A percentile compares a stretch with the other conserved stretches of the same genome.
Evolutionary conservation across 1,140 invertebrate species (phyloP).

Genomic region (Bombus breviceps): DNA sequence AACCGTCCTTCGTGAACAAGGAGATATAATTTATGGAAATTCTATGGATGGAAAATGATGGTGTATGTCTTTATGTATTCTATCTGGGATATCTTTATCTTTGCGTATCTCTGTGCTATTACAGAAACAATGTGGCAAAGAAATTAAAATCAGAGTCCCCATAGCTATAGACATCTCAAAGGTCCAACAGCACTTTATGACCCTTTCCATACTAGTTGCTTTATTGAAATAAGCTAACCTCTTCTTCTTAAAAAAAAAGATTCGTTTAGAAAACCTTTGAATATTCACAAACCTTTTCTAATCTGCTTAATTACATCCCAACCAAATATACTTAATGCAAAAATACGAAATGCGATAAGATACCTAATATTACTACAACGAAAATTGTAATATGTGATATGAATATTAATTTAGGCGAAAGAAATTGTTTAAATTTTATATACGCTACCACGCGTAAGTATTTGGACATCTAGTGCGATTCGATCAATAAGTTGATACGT

Average conservation of each 20-base stretch:
- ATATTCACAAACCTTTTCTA: not conserved
- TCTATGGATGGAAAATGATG: constrained; percentile 50
- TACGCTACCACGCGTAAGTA: too few species aligned
- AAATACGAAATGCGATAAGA: too few species aligned
- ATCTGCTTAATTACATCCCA: not conserved
- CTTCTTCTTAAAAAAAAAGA: not conserved
- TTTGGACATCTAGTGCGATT: too few species aligned
- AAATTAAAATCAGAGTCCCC: not conserved
- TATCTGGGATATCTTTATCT: too few species aligned
- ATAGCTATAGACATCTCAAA: not conserved
- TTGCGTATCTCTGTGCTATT: too few species aligned
- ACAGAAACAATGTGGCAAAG: not conserved
- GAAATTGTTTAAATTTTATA: too few species aligned
- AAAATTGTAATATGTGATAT: too few species aligned
- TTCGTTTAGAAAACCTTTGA: not conserved
- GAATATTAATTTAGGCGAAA: too few species aligned
- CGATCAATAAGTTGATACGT: too few species aligned
- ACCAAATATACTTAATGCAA: too few species aligned
- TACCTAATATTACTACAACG: too few species aligned
- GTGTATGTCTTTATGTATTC: not conserved
- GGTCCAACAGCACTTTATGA: not conserved
- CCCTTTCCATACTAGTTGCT: not conserved
- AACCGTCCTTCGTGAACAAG: constrained; percentile 54
- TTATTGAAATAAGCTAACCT: not conserved
- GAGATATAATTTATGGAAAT: constrained; percentile 59